Conservation (phyloP, 2,113 vertebrate genomes). For the Cyrtonyx montezumae region DNA sequence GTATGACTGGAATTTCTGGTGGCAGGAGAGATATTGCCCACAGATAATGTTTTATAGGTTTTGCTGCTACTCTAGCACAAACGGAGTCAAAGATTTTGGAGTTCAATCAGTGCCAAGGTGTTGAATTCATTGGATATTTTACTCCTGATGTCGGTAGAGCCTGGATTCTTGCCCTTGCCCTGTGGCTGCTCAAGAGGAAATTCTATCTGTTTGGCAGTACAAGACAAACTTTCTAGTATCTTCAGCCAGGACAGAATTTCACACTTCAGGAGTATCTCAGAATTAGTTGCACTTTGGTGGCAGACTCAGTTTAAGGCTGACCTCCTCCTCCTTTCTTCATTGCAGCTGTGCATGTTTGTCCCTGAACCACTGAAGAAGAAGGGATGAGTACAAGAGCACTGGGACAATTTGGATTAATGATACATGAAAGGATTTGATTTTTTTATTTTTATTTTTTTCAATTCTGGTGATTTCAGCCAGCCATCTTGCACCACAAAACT, state of each 20-base stretch:
- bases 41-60: conserved; percentile 7
- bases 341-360: not conserved
- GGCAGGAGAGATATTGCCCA: not conserved
- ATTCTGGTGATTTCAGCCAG: accelerated
- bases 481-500: not conserved
- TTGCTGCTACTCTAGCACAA: not conserved
- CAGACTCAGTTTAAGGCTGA: not conserved
- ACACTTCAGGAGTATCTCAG: not conserved
- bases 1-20: conserved; percentile 15
- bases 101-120: conserved; percentile 30
- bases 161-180: conserved; percentile 43
- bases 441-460: not conserved
- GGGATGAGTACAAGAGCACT: not conserved
- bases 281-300: not conserved
- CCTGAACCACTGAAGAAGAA: not conserved
- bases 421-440: not conserved
- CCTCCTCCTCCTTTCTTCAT: not conserved
- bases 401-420: not conserved
- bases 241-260: conserved; percentile 28
- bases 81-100: not conserved
- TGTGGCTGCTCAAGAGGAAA: conserved; percentile 28
- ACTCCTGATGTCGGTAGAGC: conserved; percentile 27
- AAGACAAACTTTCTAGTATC: conserved; percentile 25
- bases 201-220: not conserved
- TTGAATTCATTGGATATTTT: conserved; percentile 58